A percentile compares a stretch with the other conserved stretches of the same genome.
These are phyloP conservation scores for Parochlus steinenii DNA, from an alignment of 2,888 invertebrate genomes.

Conservation along the genomic window DNA sequence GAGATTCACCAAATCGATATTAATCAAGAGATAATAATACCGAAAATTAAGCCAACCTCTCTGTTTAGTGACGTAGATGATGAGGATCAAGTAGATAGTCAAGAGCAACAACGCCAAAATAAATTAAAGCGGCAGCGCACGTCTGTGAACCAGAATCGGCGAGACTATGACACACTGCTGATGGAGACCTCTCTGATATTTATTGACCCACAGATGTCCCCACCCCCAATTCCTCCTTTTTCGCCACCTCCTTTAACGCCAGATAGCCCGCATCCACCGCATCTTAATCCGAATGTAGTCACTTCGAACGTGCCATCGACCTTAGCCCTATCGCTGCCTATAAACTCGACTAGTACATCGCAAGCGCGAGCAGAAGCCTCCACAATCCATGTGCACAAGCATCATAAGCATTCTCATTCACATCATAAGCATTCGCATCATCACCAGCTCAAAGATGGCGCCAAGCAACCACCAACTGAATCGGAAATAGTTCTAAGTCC, in stretches of 20 bases:
- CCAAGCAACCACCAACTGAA: conserved; percentile 17
- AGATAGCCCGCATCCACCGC: conserved; percentile 13
- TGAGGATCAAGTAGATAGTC: conserved; percentile 13
- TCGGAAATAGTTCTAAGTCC: conserved; percentile 30
- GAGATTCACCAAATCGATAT: conserved; percentile 10
- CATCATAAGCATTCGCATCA: conserved; percentile 12
- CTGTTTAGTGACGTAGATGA: conserved; percentile 21
- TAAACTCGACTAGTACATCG: conserved; percentile 11
- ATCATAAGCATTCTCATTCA: conserved; percentile 5
- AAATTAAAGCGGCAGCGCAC: conserved; percentile 26
- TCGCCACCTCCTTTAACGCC: conserved; percentile 14
- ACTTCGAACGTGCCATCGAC: conserved; percentile 19
- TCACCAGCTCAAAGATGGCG: conserved; percentile 5
- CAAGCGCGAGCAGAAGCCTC: conserved; percentile 15
- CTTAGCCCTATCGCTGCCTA: conserved; percentile 18
- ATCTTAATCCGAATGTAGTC: conserved; percentile 15
- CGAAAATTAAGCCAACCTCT: conserved; percentile 6
- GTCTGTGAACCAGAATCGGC: conserved; percentile 21
- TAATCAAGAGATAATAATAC: conserved; percentile 10
- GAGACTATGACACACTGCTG: conserved; percentile 20
- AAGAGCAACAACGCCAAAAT: conserved; percentile 17
- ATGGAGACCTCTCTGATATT: conserved; percentile 28
- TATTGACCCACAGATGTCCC: conserved; percentile 16
- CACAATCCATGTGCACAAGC: conserved; percentile 13
- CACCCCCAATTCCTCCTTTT: conserved; percentile 16